phyloP scores from a whole-genome alignment of 2,888 invertebrate species.

The Tolmerus cingulatus region DNA sequence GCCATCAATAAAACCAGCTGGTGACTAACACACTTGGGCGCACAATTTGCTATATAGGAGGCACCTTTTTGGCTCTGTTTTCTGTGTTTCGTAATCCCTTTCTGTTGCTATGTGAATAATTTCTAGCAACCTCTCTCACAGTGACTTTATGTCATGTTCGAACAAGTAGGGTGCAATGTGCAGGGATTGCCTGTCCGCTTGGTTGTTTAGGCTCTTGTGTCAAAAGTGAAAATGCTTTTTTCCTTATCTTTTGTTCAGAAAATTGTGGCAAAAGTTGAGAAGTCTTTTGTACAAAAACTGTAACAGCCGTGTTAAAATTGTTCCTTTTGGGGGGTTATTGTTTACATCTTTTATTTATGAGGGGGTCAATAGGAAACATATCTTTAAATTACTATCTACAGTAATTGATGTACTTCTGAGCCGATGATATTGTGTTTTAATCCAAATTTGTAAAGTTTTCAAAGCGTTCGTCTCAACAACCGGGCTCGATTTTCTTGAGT shows the following conservation, averaged over 20 bases:
- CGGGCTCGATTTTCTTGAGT: background rate
- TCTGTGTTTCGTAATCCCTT: constrained; percentile 44
- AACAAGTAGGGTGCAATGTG: background rate
- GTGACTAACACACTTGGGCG: background rate
- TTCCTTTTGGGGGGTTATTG: background rate
- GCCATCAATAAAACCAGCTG: background rate
- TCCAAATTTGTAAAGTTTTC: background rate
- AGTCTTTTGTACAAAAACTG: background rate
- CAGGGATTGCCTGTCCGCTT: background rate
- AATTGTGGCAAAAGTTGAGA: background rate
- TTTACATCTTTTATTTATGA: background rate
- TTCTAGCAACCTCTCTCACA: constrained; percentile 44
- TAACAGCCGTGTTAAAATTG: background rate
- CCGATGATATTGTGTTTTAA: background rate
- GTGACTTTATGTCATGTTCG: background rate
- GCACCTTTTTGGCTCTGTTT: constrained; percentile 8
- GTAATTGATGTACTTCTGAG: background rate
- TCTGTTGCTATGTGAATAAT: constrained; percentile 50
- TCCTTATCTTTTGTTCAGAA: background rate
- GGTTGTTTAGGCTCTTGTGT: background rate
- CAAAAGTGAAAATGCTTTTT: background rate
- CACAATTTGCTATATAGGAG: background rate
- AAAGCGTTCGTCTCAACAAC: background rate
- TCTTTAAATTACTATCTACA: background rate
- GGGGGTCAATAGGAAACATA: background rate